Percentiles rank a stretch among this genome's conserved stretches.
Evolutionary conservation across 2,797 vertebrate genomes (phyloP).

Genomic region (Gymnothorax reevesii): DNA sequence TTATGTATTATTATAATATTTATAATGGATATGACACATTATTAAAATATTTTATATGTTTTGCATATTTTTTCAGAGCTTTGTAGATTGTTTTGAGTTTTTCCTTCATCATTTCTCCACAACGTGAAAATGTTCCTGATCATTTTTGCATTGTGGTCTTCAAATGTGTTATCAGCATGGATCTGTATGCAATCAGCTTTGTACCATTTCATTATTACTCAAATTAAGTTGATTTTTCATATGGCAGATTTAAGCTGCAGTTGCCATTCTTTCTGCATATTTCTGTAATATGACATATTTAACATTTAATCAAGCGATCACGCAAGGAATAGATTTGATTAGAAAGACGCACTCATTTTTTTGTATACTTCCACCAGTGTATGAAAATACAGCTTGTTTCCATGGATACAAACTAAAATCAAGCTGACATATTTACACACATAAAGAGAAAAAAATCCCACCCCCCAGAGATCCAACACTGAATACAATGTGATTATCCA

Average conservation of each 20-base stretch:
- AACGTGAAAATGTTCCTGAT: no score
- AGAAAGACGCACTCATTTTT: neutral
- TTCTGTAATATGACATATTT: neutral
- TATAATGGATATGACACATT: no score
- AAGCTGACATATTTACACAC: slow-evolving; percentile 1
- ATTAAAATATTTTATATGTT: no score
- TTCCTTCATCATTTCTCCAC: no score
- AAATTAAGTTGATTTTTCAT: neutral
- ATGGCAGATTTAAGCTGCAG: neutral
- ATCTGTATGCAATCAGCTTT: neutral
- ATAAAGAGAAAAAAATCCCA: neutral
- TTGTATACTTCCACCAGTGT: neutral
- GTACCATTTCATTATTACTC: neutral
- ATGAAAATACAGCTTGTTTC: neutral
- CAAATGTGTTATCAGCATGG: neutral
- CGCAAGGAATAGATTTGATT: neutral
- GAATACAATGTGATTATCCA: neutral
- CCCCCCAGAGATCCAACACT: neutral
- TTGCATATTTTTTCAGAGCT: no score
- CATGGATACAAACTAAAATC: slow-evolving; percentile 15
- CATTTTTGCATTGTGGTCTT: no score
- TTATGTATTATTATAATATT: no score
- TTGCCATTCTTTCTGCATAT: neutral
- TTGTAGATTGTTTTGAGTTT: no score
- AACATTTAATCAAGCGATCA: neutral